Conservation (phyloP, 2,888 invertebrate genomes). For the Cylindroiulus punctatus region DNA sequence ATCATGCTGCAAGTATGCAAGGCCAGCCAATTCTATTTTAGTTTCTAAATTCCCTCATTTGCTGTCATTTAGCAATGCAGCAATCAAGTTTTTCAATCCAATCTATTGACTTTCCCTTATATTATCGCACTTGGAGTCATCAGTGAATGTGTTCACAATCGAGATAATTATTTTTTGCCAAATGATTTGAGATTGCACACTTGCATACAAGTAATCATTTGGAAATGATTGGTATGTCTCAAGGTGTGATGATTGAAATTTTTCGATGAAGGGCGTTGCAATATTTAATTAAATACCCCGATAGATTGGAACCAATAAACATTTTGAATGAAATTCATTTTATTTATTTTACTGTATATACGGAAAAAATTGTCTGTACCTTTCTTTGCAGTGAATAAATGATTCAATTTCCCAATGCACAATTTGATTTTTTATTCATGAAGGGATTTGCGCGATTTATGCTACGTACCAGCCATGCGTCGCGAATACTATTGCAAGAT, state of each 20-base stretch:
- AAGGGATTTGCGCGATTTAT: not conserved
- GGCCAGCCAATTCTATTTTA: not conserved
- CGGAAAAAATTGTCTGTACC: too few relatives aligned
- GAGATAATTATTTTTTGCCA: conserved; percentile 35
- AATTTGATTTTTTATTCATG: not conserved
- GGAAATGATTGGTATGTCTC: not conserved
- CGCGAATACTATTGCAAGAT: not conserved
- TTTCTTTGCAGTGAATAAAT: not conserved
- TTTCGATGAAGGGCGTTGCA: too few relatives aligned
- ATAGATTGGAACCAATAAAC: too few relatives aligned
- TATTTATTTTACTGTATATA: too few relatives aligned
- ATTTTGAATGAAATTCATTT: too few relatives aligned
- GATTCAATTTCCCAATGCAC: too few relatives aligned
- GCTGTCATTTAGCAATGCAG: not conserved
- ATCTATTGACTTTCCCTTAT: not conserved
- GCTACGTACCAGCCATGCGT: not conserved
- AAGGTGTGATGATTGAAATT: not conserved
- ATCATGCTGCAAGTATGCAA: too few relatives aligned
- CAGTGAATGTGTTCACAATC: not conserved
- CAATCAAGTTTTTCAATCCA: not conserved
- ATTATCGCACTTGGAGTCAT: not conserved
- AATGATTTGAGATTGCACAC: not conserved
- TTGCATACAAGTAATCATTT: not conserved
- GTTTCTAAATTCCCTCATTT: not conserved
- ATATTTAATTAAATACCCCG: too few relatives aligned